Evolutionary conservation across 2,113 vertebrate species (phyloP).

Genomic region (Muntiacus reevesi): DNA sequence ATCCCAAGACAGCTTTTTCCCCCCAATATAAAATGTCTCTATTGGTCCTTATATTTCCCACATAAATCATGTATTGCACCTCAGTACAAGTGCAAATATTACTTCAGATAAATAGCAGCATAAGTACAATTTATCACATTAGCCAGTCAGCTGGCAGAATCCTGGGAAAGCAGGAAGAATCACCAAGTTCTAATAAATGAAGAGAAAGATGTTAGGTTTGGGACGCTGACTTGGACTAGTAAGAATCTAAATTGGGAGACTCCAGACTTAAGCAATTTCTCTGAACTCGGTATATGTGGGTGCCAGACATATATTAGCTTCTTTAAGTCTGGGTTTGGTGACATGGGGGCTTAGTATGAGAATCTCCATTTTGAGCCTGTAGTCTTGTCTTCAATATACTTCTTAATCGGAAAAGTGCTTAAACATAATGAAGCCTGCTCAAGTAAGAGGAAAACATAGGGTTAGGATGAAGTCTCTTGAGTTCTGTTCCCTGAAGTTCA

Average conservation of each 20-base stretch:
- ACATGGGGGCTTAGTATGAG: neutral
- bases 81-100: neutral
- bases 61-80: neutral
- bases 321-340: neutral
- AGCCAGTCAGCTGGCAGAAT: neutral
- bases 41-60: neutral
- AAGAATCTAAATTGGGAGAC: neutral
- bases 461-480: neutral
- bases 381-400: neutral
- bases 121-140: neutral
- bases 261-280: neutral
- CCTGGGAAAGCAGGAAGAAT: neutral
- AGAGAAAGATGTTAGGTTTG: neutral
- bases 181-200: neutral
- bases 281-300: neutral
- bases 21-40: neutral
- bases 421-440: neutral
- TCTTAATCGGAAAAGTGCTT: neutral
- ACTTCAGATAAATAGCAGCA: neutral
- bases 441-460: neutral
- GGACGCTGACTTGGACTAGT: neutral
- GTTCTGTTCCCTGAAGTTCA: neutral
- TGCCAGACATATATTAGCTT: neutral
- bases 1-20: neutral
- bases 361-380: neutral